Evolutionary conservation across 2,888 invertebrate genomes (phyloP).

Genomic region (Acanthosepion pharaonis): DNA sequence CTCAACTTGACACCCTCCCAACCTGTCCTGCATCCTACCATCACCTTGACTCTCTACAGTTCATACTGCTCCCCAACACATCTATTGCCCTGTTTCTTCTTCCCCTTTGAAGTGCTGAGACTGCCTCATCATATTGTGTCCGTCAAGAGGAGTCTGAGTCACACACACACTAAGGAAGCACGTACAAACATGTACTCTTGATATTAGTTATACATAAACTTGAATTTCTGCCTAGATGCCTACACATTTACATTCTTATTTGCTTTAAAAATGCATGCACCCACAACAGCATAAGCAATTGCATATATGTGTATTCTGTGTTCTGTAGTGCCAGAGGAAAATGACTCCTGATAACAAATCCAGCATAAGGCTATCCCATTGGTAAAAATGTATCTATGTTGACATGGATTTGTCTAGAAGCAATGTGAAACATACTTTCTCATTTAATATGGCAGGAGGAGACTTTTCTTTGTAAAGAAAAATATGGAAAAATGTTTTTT

Average conservation of each 20-base stretch:
- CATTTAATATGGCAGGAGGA: not conserved
- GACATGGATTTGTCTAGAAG: not conserved
- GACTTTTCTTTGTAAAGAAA: not conserved
- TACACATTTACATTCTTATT: not conserved
- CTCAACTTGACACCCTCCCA: not conserved
- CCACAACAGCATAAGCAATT: not conserved
- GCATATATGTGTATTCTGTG: not conserved
- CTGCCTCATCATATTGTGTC: slow-evolving; percentile 21
- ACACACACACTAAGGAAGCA: not conserved
- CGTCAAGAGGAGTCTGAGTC: not conserved
- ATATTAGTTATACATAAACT: not conserved
- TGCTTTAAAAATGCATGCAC: not conserved
- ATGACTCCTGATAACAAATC: not conserved
- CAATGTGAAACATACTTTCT: not conserved
- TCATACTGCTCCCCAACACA: not conserved
- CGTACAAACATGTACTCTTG: not conserved
- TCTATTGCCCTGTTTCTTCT: not conserved
- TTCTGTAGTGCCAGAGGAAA: not conserved
- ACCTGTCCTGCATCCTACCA: not conserved
- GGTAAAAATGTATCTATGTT: not conserved
- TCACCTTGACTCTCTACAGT: slow-evolving; percentile 12
- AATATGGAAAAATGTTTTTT: no score
- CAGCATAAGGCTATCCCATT: not conserved
- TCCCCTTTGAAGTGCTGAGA: not conserved
- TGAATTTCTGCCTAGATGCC: not conserved